Conservation (phyloP, 2,888 invertebrate genomes). For the Dynastes hyllus region DNA sequence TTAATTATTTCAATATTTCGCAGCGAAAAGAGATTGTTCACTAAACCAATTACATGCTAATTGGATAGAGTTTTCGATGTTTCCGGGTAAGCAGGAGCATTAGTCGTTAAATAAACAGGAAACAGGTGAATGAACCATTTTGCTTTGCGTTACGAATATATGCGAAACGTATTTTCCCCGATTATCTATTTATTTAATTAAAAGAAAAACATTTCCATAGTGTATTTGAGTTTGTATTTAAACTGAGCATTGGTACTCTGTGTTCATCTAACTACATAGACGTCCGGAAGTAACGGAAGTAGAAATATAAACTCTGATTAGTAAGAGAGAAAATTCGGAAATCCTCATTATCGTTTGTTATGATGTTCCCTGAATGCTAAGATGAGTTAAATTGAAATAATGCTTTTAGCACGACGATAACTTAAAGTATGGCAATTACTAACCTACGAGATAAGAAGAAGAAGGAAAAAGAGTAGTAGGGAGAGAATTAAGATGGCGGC, state of each 20-base stretch:
- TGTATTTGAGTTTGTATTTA: background rate
- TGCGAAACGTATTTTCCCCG: background rate
- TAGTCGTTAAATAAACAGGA: conserved; percentile 33
- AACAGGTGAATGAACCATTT: conserved; percentile 32
- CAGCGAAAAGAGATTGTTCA: conserved; percentile 18
- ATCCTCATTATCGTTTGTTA: too few relatives aligned
- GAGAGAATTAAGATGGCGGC: too few relatives aligned
- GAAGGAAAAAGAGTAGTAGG: too few relatives aligned
- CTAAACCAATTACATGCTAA: conserved; percentile 26
- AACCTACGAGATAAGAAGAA: too few relatives aligned
- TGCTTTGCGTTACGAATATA: conserved; percentile 15
- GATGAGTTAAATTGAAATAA: too few relatives aligned
- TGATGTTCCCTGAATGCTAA: too few relatives aligned
- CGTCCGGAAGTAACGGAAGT: too few relatives aligned
- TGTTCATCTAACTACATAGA: too few relatives aligned
- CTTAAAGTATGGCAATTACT: too few relatives aligned
- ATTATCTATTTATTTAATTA: conserved; percentile 6
- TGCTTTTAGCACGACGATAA: too few relatives aligned
- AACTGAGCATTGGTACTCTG: background rate
- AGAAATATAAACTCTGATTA: too few relatives aligned
- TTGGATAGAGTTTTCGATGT: conserved; percentile 33
- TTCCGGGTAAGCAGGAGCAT: conserved; percentile 29
- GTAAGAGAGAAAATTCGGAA: too few relatives aligned
- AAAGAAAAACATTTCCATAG: background rate
- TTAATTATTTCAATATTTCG: conserved; percentile 1